These are phyloP conservation scores for Formica aserva DNA, from an alignment of 2,888 invertebrate genomes.

Conservation along the genomic window DNA sequence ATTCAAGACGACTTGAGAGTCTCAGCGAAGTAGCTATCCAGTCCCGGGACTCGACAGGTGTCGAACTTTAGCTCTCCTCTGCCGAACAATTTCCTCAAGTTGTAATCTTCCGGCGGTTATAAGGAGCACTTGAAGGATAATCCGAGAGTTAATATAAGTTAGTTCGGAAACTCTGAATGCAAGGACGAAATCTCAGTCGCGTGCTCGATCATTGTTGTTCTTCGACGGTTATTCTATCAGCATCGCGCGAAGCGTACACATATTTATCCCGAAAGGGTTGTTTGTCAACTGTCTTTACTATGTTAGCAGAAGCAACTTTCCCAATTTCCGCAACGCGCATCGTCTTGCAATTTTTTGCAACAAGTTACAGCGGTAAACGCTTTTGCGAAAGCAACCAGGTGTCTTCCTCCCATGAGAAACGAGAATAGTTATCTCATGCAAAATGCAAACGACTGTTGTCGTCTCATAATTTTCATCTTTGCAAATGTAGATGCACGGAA, in stretches of 20 bases:
- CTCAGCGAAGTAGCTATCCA: slow-evolving; percentile 35
- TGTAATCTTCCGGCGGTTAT: slow-evolving; percentile 54
- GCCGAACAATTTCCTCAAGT: slow-evolving; percentile 53
- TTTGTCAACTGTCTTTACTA: not conserved
- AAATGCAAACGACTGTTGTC: not conserved
- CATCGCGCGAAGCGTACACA: not conserved
- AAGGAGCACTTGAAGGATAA: slow-evolving; percentile 49
- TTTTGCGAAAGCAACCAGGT: not conserved
- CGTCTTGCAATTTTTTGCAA: not conserved
- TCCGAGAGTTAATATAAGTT: slow-evolving; percentile 55
- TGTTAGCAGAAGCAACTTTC: slow-evolving; percentile 2
- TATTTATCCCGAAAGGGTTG: slow-evolving; percentile 17
- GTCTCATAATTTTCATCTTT: not conserved
- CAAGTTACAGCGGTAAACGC: slow-evolving; percentile 16
- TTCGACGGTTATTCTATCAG: slow-evolving; percentile 11
- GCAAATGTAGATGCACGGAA: not conserved
- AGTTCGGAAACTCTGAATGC: slow-evolving; percentile 43
- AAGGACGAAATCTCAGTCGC: slow-evolving; percentile 42
- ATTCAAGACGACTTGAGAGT: slow-evolving; percentile 32
- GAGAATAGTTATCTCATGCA: not conserved
- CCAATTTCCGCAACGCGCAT: slow-evolving; percentile 8
- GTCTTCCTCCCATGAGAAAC: not conserved
- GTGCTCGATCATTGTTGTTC: slow-evolving; percentile 35
- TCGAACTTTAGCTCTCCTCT: slow-evolving; percentile 52
- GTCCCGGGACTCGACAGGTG: slow-evolving; percentile 52